phyloP scores from a whole-genome alignment of 2,797 vertebrate species.

The Megalops cyprinoides region DNA sequence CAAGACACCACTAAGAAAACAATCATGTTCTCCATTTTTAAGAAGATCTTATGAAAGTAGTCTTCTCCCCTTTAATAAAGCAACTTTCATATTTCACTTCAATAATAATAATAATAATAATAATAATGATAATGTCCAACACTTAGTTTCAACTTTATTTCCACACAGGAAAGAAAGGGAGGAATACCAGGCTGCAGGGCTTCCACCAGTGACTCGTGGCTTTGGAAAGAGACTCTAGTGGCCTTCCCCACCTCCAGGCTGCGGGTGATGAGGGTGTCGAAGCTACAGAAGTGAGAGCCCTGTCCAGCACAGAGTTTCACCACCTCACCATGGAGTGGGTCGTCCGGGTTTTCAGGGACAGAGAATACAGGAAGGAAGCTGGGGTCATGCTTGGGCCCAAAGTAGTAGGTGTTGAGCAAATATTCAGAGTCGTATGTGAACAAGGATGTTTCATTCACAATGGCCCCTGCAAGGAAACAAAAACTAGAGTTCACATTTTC shows the following conservation, averaged over 20 bases:
- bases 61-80: background rate
- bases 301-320: conserved; percentile 71
- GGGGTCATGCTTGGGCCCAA: conserved; percentile 74
- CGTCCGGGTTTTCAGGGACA: conserved; percentile 59
- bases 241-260: conserved; percentile 72
- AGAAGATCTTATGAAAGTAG: background rate
- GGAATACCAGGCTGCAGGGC: conserved; percentile 65
- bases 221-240: conserved; percentile 71
- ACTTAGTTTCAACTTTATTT: too few species aligned
- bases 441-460: conserved; percentile 78
- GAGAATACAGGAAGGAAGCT: conserved; percentile 80
- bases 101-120: too few species aligned
- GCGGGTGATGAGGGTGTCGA: conserved; percentile 80
- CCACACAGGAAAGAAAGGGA: too few species aligned
- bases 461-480: conserved; percentile 73
- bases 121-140: too few species aligned
- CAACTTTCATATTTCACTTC: too few species aligned
- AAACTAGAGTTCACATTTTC: background rate
- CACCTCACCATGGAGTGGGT: conserved; percentile 62
- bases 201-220: conserved; percentile 63
- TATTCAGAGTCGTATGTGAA: conserved; percentile 86
- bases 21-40: conserved; percentile 1
- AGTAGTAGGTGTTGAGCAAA: conserved; percentile 74
- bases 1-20: conserved; percentile 62
- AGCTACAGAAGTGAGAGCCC: conserved; percentile 70